phyloP scores from a whole-genome alignment of 2,797 vertebrate genomes.

The Chelon auratus region DNA sequence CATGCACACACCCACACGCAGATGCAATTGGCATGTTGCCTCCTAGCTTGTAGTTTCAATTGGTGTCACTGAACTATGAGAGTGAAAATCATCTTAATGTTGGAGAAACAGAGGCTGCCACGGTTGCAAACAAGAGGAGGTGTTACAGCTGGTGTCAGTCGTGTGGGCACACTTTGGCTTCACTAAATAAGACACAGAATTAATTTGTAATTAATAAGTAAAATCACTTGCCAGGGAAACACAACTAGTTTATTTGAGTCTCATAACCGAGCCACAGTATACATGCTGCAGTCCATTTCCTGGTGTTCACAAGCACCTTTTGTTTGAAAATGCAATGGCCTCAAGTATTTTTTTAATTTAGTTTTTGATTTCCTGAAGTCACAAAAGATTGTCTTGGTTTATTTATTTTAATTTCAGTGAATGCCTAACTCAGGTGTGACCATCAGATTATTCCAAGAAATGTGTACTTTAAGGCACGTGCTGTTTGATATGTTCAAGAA shows the following conservation, averaged over 20 bases:
- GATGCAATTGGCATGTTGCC: not conserved
- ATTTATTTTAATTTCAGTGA: not conserved
- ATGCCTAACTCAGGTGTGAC: not conserved
- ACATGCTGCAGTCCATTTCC: not conserved
- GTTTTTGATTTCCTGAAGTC: not conserved
- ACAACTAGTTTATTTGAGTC: not conserved
- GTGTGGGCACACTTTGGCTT: not conserved
- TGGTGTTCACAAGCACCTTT: not conserved
- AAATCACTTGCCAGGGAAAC: not conserved
- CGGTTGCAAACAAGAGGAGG: not conserved
- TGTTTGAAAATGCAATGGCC: not conserved
- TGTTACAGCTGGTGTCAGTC: not conserved
- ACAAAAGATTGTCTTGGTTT: not conserved
- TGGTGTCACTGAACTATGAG: not conserved
- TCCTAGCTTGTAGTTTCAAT: not conserved
- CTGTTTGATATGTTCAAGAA: not conserved
- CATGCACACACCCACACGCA: not conserved
- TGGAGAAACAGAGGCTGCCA: not conserved
- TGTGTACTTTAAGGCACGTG: not conserved
- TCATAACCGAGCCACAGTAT: not conserved
- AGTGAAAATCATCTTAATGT: not conserved
- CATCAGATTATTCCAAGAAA: too few species aligned
- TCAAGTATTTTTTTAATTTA: not conserved
- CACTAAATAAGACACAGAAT: not conserved
- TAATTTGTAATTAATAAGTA: not conserved